Percentiles rank a stretch among this genome's conserved stretches.
phyloP scores from a whole-genome alignment of 2,113 vertebrate species.

The Pogonocichla stellata region DNA sequence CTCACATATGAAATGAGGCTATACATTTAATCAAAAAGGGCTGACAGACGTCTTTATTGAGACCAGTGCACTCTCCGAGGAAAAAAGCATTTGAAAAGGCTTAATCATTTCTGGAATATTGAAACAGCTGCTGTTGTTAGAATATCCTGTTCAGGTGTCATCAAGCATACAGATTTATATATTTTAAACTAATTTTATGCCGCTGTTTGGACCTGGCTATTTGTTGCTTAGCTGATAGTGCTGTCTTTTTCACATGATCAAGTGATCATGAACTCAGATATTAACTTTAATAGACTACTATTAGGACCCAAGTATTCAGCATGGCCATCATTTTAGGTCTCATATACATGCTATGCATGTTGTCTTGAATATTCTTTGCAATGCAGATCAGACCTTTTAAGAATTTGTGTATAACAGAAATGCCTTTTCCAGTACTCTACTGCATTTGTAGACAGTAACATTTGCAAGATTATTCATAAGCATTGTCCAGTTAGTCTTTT shows the following conservation, averaged over 20 bases:
- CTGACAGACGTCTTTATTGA: neutral
- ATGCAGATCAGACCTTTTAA: rapidly evolving
- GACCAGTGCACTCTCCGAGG: rapidly evolving
- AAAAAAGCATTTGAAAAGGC: neutral
- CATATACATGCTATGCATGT: rapidly evolving
- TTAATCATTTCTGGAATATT: neutral
- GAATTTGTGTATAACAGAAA: neutral
- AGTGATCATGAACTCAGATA: neutral
- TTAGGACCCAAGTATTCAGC: neutral
- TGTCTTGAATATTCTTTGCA: neutral
- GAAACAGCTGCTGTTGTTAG: neutral
- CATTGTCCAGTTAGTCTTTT: neutral
- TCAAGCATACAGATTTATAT: neutral
- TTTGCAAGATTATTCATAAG: neutral
- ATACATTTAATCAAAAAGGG: neutral
- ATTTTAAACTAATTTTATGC: neutral
- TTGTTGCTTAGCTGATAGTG: neutral
- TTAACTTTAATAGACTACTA: neutral
- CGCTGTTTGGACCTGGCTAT: neutral
- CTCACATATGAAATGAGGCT: neutral
- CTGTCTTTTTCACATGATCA: neutral
- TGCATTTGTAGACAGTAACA: neutral
- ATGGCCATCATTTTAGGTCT: neutral
- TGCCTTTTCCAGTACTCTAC: neutral
- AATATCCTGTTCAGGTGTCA: neutral